phyloP scores from a whole-genome alignment of 2,113 vertebrate species.

The Pogonocichla stellata region DNA sequence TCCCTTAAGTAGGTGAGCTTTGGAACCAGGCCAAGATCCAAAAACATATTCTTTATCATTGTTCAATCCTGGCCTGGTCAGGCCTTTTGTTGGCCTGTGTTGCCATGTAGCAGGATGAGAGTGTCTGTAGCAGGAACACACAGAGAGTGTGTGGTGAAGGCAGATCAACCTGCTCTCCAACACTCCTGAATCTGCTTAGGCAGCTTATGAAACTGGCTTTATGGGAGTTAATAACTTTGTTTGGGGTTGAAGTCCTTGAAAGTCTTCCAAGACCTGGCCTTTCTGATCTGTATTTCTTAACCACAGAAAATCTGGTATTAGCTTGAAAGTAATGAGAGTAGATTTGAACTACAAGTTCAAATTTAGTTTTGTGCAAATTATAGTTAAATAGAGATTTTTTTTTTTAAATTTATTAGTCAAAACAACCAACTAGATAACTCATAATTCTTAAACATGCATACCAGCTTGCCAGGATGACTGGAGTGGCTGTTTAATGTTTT shows the following conservation, averaged over 20 bases:
- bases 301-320: neutral
- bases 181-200: neutral
- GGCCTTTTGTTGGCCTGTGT: neutral
- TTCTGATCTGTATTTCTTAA: neutral
- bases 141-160: neutral
- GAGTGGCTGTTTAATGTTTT: neutral
- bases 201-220: neutral
- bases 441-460: neutral
- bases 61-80: neutral
- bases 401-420: neutral
- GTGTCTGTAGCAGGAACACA: neutral
- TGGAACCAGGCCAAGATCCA: neutral
- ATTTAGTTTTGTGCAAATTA: neutral
- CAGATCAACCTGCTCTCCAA: neutral
- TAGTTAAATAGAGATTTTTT: neutral
- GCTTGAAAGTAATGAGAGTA: neutral
- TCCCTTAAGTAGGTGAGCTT: neutral
- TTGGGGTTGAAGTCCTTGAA: neutral
- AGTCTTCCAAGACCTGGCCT: neutral
- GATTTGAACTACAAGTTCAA: neutral
- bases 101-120: neutral
- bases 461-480: neutral
- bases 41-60: neutral
- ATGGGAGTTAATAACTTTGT: neutral
- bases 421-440: neutral